Conservation (phyloP, 1,140 invertebrate genomes). For the Chrysomallon squamiferum region DNA sequence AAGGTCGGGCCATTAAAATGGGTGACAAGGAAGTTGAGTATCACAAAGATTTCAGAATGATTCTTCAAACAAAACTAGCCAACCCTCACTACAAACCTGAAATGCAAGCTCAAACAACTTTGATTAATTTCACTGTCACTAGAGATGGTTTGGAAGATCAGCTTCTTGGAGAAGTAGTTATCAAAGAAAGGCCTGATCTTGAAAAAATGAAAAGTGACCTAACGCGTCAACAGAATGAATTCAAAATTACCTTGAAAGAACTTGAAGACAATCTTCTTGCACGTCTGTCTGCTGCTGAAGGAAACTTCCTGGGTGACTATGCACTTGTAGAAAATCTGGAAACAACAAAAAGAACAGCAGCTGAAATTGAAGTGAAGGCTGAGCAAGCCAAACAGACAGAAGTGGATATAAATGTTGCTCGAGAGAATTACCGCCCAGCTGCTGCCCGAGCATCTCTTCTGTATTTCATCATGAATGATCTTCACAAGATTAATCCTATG, state of each 20-base stretch:
- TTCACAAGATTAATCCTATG: slow-evolving; percentile 96
- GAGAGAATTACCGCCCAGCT: slow-evolving; percentile 91
- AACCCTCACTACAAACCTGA: slow-evolving; percentile 98
- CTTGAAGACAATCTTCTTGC: slow-evolving; percentile 92
- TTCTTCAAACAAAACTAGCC: slow-evolving; percentile 95
- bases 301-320: slow-evolving; percentile 88
- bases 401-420: slow-evolving; percentile 87
- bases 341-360: slow-evolving; percentile 92
- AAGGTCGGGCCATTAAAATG: slow-evolving; percentile 90
- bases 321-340: slow-evolving; percentile 95
- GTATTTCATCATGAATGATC: slow-evolving; percentile 96
- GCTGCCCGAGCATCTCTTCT: slow-evolving; percentile 89
- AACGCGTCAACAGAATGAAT: slow-evolving; percentile 95
- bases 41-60: slow-evolving; percentile 83
- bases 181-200: slow-evolving; percentile 93
- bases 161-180: slow-evolving; percentile 93
- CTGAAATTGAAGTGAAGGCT: slow-evolving; percentile 91
- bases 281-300: slow-evolving; percentile 89
- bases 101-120: slow-evolving; percentile 96
- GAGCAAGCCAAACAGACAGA: slow-evolving; percentile 92
- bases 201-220: slow-evolving; percentile 93
- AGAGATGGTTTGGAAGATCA: slow-evolving; percentile 98
- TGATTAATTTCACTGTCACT: slow-evolving; percentile 97
- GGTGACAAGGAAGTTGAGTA: slow-evolving; percentile 97
- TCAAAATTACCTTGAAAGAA: slow-evolving; percentile 92